Conservation (phyloP, 2,888 invertebrate genomes). For the Meteorus cinctellus region DNA sequence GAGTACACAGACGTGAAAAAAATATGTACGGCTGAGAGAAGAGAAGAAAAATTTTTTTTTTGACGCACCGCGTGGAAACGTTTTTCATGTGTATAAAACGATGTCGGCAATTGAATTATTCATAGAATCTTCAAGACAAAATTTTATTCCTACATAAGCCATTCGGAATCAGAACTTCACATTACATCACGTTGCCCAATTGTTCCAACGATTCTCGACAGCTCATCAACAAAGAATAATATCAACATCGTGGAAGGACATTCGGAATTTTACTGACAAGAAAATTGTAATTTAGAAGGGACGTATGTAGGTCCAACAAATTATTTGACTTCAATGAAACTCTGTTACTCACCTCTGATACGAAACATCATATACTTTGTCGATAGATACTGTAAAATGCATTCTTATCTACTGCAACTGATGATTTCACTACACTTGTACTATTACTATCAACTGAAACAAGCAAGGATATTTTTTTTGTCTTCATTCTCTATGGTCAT, state of each 20-base stretch:
- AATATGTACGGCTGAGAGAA: neutral
- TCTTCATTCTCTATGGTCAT: neutral
- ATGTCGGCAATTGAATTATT: neutral
- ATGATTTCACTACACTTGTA: neutral
- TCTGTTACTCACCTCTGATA: too few species aligned
- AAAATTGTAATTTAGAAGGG: neutral
- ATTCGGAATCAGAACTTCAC: too few species aligned
- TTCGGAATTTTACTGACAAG: neutral
- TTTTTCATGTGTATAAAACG: neutral
- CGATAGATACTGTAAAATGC: neutral
- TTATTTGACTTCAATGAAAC: too few species aligned
- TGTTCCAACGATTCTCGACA: too few species aligned
- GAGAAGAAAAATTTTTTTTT: neutral
- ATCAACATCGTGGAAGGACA: too few species aligned
- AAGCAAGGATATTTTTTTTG: neutral
- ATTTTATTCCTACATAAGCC: neutral
- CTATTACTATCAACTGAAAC: neutral
- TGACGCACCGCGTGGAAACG: neutral
- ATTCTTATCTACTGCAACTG: neutral
- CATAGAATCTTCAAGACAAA: neutral
- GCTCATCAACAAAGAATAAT: too few species aligned
- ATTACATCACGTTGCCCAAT: too few species aligned
- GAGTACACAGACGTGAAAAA: conserved; percentile 4
- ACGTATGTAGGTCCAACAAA: too few species aligned
- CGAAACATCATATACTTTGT: too few species aligned